Evolutionary conservation across 2,888 invertebrate genomes (phyloP).

Genomic region (Drosophila conformis): DNA sequence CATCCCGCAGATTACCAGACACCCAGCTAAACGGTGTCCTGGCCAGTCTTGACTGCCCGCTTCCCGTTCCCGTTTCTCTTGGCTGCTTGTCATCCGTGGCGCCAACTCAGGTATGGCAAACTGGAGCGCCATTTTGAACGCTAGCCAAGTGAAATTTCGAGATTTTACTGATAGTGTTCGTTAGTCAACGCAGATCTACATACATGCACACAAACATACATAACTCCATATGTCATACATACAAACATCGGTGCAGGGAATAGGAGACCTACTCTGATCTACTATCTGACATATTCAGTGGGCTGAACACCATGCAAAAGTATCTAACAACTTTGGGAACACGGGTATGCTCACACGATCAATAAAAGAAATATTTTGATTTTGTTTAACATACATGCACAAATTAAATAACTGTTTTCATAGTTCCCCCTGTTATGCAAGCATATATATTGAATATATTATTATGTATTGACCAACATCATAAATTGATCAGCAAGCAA

Average conservation of each 20-base stretch:
- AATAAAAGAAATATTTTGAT: background rate
- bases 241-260: background rate
- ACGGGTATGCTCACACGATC: background rate
- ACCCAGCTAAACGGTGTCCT: conserved; percentile 60
- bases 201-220: background rate
- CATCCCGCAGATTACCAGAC: conserved; percentile 34
- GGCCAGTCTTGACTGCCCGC: conserved; percentile 14
- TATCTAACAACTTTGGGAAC: background rate
- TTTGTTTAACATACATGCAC: background rate
- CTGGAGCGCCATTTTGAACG: conserved; percentile 51
- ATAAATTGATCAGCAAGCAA: background rate
- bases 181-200: conserved; percentile 55
- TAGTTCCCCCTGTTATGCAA: no score
- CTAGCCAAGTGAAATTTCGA: conserved; percentile 73
- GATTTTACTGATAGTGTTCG: conserved; percentile 70
- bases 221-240: background rate
- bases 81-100: conserved; percentile 48
- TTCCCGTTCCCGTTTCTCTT: conserved; percentile 1
- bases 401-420: no score
- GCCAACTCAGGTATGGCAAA: conserved; percentile 19
- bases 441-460: no score
- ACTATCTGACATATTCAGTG: conserved; percentile 9
- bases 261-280: background rate
- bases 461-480: background rate
- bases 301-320: background rate